A percentile compares a stretch with the other conserved stretches of the same genome.
These are phyloP conservation scores for Zaprionus africanus DNA, from an alignment of 1,140 invertebrate species.

Conservation along the genomic window DNA sequence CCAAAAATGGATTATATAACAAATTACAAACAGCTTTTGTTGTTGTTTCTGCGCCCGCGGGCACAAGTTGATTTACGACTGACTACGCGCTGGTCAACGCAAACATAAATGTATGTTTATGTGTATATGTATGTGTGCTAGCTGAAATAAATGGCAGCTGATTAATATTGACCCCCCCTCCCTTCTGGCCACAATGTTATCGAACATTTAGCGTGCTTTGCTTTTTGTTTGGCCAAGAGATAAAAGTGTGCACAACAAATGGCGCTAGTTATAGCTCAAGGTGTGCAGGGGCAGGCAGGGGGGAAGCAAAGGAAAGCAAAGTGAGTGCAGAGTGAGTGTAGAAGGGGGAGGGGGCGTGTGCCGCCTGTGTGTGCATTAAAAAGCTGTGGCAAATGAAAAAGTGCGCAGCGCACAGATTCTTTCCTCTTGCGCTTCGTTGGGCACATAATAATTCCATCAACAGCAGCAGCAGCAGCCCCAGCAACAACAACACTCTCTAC, in stretches of 20 bases:
- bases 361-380: slow-evolving; percentile 66
- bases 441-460: slow-evolving; percentile 81
- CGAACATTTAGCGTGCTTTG: slow-evolving; percentile 54
- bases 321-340: not conserved
- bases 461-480: slow-evolving; percentile 39
- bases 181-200: slow-evolving; percentile 19
- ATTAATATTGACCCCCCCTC: slow-evolving; percentile 31
- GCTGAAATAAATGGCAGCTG: slow-evolving; percentile 41
- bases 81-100: slow-evolving; percentile 1
- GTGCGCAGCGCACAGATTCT: slow-evolving; percentile 64
- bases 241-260: slow-evolving; percentile 59
- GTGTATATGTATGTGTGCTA: not conserved
- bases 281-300: slow-evolving; percentile 36
- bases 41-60: slow-evolving; percentile 12
- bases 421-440: slow-evolving; percentile 70
- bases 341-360: not conserved
- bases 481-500: slow-evolving; percentile 4
- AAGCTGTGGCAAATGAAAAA: slow-evolving; percentile 41
- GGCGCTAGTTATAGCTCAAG: slow-evolving; percentile 12
- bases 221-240: slow-evolving; percentile 43
- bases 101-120: not conserved
- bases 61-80: slow-evolving; percentile 58
- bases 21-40: slow-evolving; percentile 57
- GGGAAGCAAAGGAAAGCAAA: no score
- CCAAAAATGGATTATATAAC: slow-evolving; percentile 50